These are phyloP conservation scores for Fregata magnificens DNA, from an alignment of 2,113 vertebrate genomes.

Conservation along the genomic window DNA sequence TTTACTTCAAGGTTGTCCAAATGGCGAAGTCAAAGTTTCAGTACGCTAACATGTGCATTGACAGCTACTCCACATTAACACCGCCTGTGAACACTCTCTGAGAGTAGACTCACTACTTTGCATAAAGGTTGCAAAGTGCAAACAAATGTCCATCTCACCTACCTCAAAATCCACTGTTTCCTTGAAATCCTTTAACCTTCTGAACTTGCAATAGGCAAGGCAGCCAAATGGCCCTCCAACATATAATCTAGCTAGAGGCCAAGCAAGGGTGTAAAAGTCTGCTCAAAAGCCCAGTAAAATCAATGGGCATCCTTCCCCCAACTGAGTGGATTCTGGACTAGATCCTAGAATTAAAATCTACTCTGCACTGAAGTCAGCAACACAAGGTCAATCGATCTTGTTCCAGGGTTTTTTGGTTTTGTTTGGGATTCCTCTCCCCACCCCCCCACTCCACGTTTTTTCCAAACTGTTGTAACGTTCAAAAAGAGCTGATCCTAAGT, in stretches of 20 bases:
- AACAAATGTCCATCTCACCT: neutral
- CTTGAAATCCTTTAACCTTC: neutral
- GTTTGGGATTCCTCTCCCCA: neutral
- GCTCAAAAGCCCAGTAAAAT: neutral
- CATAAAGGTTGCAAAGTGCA: neutral
- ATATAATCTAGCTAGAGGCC: neutral
- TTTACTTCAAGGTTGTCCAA: neutral
- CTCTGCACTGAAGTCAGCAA: neutral
- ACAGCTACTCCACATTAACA: neutral
- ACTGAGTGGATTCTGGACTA: neutral
- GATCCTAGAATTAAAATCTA: neutral
- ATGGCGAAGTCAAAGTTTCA: neutral
- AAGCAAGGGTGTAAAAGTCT: neutral
- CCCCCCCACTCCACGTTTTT: neutral
- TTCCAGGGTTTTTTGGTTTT: neutral
- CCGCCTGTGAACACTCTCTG: rapidly evolving
- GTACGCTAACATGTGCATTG: neutral
- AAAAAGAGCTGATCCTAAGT: neutral
- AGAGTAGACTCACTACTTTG: neutral
- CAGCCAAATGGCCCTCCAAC: neutral
- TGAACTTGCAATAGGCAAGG: neutral
- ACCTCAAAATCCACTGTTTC: neutral
- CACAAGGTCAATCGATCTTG: neutral
- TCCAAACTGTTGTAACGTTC: neutral
- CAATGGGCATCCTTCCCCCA: neutral